Evolutionary conservation across 2,113 vertebrate species (phyloP).

Genomic region (Xiphophorus hellerii): DNA sequence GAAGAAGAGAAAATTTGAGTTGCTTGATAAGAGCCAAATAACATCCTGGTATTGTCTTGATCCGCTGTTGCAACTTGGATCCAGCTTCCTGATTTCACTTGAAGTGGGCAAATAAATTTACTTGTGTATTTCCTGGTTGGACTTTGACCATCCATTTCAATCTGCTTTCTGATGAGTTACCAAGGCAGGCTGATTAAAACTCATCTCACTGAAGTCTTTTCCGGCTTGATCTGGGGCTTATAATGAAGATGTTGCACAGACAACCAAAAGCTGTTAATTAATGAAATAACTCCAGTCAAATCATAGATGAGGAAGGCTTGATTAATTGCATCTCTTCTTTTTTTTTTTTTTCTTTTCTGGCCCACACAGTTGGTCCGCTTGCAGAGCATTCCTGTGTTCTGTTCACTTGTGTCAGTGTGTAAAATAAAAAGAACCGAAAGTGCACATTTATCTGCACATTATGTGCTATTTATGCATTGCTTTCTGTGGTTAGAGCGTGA

Average conservation of each 20-base stretch:
- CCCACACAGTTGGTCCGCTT: slow-evolving; percentile 41
- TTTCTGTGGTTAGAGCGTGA: slow-evolving; percentile 31
- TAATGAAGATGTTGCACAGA: slow-evolving; percentile 61
- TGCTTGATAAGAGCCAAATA: slow-evolving; percentile 69
- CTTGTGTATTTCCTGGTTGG: slow-evolving; percentile 31
- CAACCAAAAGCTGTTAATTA: slow-evolving; percentile 72
- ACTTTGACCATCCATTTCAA: slow-evolving; percentile 41
- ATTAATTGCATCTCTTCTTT: slow-evolving; percentile 49
- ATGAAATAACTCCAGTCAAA: slow-evolving; percentile 71
- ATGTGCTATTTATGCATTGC: neutral
- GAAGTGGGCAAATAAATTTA: slow-evolving; percentile 38
- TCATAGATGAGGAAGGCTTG: slow-evolving; percentile 66
- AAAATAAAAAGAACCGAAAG: slow-evolving; percentile 17
- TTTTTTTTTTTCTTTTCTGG: slow-evolving; percentile 15
- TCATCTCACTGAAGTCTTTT: slow-evolving; percentile 47
- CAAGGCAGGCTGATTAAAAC: slow-evolving; percentile 60
- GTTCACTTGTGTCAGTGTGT: neutral
- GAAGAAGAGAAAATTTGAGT: slow-evolving; percentile 55
- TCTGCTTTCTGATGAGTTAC: slow-evolving; percentile 47
- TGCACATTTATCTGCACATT: slow-evolving; percentile 1
- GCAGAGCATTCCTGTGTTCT: slow-evolving; percentile 15
- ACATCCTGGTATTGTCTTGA: slow-evolving; percentile 75
- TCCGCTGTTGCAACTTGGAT: slow-evolving; percentile 64
- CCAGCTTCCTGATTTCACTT: slow-evolving; percentile 57
- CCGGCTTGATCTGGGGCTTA: slow-evolving; percentile 54